Percentiles rank a stretch among this genome's conserved stretches.
These are phyloP conservation scores for Cantharis rustica DNA, from an alignment of 2,888 invertebrate genomes.

Conservation along the genomic window DNA sequence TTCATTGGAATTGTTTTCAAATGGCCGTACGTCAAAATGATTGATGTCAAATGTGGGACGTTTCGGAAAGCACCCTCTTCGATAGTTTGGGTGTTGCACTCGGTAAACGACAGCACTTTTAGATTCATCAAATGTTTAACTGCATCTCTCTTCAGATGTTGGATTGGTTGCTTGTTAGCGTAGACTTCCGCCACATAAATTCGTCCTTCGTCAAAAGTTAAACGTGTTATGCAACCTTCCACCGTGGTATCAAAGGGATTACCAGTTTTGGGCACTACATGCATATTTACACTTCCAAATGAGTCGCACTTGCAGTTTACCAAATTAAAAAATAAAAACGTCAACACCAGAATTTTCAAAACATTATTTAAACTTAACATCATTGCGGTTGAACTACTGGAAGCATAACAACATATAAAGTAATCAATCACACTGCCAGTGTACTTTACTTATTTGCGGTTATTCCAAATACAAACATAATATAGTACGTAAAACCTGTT, in stretches of 20 bases:
- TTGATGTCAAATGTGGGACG: background rate
- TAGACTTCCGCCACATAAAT: background rate
- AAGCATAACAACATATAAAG: background rate
- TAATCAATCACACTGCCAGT: background rate
- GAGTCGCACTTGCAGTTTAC: background rate
- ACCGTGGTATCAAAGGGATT: background rate
- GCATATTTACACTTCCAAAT: background rate
- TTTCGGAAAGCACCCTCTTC: conserved; percentile 1
- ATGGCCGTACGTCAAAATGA: background rate
- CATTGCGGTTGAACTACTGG: background rate
- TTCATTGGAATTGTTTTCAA: background rate
- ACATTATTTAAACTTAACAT: background rate
- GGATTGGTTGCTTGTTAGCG: background rate
- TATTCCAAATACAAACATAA: background rate
- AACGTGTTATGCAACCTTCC: background rate
- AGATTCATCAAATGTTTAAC: conserved; percentile 3
- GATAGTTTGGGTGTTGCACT: background rate
- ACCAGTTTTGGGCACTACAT: background rate
- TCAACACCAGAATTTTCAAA: background rate
- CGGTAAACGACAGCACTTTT: background rate
- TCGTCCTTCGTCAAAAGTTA: background rate
- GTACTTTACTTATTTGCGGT: background rate
- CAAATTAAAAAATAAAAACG: background rate
- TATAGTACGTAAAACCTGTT: background rate
- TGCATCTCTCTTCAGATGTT: background rate